Conservation (phyloP, 2,113 vertebrate species). For the Cairina moschata region DNA sequence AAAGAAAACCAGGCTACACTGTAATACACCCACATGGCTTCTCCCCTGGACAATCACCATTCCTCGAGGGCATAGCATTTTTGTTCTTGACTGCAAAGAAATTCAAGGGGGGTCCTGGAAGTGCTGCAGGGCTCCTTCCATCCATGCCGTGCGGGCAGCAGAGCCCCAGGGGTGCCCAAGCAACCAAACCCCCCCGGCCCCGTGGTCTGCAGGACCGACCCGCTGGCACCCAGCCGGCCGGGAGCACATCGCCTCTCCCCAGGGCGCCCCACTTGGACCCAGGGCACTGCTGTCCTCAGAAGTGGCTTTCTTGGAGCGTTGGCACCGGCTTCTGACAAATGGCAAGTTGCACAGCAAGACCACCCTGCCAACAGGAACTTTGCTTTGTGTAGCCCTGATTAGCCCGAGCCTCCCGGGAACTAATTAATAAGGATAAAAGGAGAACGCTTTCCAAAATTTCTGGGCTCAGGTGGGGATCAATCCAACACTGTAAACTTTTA, state of each 20-base stretch:
- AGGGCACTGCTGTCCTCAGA: neutral
- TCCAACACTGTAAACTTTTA: constrained; percentile 25
- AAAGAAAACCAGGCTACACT: neutral
- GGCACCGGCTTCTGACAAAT: neutral
- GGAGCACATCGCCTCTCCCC: too few species aligned
- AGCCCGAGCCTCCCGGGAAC: neutral
- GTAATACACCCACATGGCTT: rapidly evolving
- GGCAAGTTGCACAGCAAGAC: neutral
- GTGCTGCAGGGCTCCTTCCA: neutral
- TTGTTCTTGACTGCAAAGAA: neutral
- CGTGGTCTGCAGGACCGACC: too few species aligned
- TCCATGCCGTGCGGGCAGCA: rapidly evolving
- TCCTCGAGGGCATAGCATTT: neutral
- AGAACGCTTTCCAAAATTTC: constrained; percentile 33
- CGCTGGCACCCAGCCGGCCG: too few species aligned
- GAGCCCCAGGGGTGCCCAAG: neutral
- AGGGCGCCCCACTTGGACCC: too few species aligned
- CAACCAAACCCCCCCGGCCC: neutral
- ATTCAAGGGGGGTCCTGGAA: neutral
- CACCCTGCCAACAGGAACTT: neutral
- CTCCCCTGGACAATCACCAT: neutral
- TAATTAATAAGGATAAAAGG: constrained; percentile 61
- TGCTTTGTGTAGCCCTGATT: neutral
- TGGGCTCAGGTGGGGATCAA: constrained; percentile 45
- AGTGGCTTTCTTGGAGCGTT: neutral